These are phyloP conservation scores for Rhagoletis pomonella DNA, from an alignment of 1,140 invertebrate species.

Conservation along the genomic window DNA sequence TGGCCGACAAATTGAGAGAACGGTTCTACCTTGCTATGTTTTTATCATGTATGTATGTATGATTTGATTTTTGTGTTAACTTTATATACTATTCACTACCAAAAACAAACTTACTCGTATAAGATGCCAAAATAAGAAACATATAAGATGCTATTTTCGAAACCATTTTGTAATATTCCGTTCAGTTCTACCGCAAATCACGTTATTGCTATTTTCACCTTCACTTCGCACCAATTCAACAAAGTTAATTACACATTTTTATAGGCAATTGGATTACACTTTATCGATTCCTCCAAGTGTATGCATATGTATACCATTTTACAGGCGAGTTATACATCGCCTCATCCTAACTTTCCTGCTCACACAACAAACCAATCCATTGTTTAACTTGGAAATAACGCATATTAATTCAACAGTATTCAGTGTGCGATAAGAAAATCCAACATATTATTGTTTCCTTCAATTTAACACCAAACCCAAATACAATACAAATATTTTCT, in stretches of 20 bases:
- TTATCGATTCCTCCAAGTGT: conserved; percentile 40
- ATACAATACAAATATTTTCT: not conserved
- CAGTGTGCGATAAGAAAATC: no score
- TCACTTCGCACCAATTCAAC: not conserved
- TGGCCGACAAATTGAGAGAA: no score
- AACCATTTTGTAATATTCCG: conserved; percentile 17
- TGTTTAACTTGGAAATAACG: not conserved
- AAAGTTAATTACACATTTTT: conserved; percentile 14
- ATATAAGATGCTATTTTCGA: conserved; percentile 13
- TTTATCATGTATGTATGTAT: no score
- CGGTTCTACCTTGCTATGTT: no score
- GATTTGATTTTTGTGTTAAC: no score
- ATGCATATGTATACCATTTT: conserved; percentile 10
- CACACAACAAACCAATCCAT: not conserved
- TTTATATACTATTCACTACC: not conserved
- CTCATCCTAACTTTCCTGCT: not conserved
- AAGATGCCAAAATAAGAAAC: conserved; percentile 14
- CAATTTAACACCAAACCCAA: not conserved
- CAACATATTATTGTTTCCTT: no score
- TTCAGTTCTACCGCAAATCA: not conserved
- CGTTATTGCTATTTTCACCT: not conserved
- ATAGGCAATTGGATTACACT: not conserved
- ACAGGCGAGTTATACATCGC: not conserved
- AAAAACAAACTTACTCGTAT: conserved; percentile 15
- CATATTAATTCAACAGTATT: not conserved